Conservation (phyloP, 2,113 vertebrate genomes). For the Equus przewalskii region DNA sequence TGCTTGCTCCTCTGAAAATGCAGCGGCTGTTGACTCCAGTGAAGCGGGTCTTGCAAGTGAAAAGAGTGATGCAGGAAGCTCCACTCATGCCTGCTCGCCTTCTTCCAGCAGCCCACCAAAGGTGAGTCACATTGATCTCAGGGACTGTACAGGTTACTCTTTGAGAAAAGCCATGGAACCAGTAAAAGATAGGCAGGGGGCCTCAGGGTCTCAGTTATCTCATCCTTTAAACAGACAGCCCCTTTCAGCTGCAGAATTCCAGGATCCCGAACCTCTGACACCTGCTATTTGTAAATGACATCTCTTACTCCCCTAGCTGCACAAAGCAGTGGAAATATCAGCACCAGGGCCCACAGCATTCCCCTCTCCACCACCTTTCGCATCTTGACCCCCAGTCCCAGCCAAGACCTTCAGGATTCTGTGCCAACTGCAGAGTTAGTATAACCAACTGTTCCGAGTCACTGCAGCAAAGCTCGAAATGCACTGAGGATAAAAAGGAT, state of each 20-base stretch:
- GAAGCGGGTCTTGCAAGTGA: constrained; percentile 37
- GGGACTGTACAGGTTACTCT: neutral
- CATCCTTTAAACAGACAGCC: neutral
- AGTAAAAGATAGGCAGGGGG: neutral
- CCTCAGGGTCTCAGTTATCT: neutral
- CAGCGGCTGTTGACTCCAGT: constrained; percentile 81
- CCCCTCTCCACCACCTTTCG: neutral
- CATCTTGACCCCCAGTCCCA: neutral
- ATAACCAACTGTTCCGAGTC: neutral
- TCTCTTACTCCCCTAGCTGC: too few species aligned
- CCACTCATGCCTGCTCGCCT: neutral
- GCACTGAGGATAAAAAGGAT: neutral
- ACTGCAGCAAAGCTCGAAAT: neutral
- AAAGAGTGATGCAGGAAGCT: neutral
- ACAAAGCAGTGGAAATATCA: neutral
- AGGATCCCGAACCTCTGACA: neutral
- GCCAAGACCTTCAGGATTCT: neutral
- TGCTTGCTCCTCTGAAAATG: constrained; percentile 68
- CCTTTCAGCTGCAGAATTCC: neutral
- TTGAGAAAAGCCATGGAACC: neutral
- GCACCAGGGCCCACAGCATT: accelerated
- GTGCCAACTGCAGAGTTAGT: neutral
- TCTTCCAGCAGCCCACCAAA: constrained; percentile 71
- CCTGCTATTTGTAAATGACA: neutral
- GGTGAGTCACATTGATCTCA: constrained; percentile 63